Base-by-base conservation (phyloP, 2,888 invertebrate species). In the Callinectes sapidus region DNA sequence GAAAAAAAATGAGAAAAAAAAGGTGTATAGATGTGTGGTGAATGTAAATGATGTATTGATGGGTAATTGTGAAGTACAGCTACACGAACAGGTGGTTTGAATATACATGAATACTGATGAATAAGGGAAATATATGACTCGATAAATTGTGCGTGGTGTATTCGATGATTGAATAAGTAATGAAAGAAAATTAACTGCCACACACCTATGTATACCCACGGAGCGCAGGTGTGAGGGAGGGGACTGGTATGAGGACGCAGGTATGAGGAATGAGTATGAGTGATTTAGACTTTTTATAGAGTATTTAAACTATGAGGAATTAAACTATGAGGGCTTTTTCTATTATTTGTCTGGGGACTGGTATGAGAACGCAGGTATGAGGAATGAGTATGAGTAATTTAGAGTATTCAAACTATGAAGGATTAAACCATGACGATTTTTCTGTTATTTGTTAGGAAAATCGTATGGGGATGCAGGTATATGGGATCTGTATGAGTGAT, bases 81-180 rank as follows among this genome's bases (percentile, higher is more conserved):
- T 81, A 32, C 32, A n/a, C 16, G 81, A 32, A 35, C 35, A 81
- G 81, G 81, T 32, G 81, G 13, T 16, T 35, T 23, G 81, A 81
- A 81, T 81, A 81, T 35, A 81, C 81, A 81, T 81, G 81, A 81
- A 35, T 81, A 81, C 81, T 81, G 81, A 81, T 81, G 81, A 81
- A 81, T 81, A 81, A 81, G 81, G 81, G 35, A 35, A 81, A 81
- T 81, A 81, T 81, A 81, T 81, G 81, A 32, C 81, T 35, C 81
- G 81, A 81, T 81, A 81, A 81, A 81, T 81, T 81, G 81, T 77
- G 1, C 28, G 6, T 10, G 28, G 71, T 32, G 28, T n/a, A 77
- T 61, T 23, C 71, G 71, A 77, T 77, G 71, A 77, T 77, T 77
- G 71, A 77, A 77, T 77, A 77, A 77, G 71, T 77, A 77, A 77